Evolutionary conservation across 2,113 vertebrate species (phyloP), one percentile per base, ranked within the genome.

Genomic region (Cyrtonyx montezumae): DNA sequence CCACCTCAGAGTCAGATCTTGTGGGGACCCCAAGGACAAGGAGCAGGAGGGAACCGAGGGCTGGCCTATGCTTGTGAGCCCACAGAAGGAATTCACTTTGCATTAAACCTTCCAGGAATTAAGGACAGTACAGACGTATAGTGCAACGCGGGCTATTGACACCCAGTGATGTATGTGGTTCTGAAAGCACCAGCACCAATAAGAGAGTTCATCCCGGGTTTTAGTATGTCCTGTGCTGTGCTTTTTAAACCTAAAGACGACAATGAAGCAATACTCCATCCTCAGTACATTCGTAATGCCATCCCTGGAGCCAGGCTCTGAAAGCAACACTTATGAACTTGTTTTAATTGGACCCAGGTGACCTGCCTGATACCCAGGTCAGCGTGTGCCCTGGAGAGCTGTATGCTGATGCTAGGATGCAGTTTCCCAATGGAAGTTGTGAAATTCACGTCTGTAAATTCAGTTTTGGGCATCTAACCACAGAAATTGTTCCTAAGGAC

Each of bases 251-350:
- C 23, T 77, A 19, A 86, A 88, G 78, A 34, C 82, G 87, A 76
- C 85, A 89, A 94, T 68, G 28, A 87, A 94, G 86, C 79, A 91
- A 92, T 77, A 71, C 87, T 90, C 94, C 59, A 71, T 55, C n/a
- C 70, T 1, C 86, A 88, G 59, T 67, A 59, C 69, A 51, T 84
- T 91, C 51, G 40, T 67, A 91, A 68, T 6, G 55, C 13, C 62
- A 40, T 68, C 42, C 85, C 78, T 68, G 69, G 65, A 94, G 79
- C 67, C 79, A 67, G 79, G 42, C 59, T 62, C 65, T 80, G 93
- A 78, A 77, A 75, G 70, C 91, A 95, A 58, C 79, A 37, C 69
- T 88, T 85, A 55, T 46, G 69, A 90, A 56, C 28, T 51, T 75
- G 3, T 93, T 85, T 48, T 88, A 92, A 85, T 79, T 74, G 80